Base-by-base conservation (phyloP, 2,113 vertebrate genomes). In the Malurus elegans region DNA sequence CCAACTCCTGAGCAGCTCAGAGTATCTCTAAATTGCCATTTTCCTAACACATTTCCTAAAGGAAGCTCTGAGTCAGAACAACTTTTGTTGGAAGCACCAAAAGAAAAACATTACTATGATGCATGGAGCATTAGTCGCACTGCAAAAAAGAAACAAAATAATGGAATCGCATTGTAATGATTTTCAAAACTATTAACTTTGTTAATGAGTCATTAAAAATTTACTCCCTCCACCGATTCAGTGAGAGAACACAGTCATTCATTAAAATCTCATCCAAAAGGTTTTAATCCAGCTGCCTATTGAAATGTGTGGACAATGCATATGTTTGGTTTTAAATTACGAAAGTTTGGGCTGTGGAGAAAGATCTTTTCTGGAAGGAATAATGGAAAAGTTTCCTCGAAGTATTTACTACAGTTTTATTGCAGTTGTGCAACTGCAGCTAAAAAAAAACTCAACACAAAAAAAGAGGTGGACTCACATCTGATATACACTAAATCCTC, bases 171-270 rank as follows among this genome's bases (percentile, higher is more conserved):
- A 83, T 69, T 88, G 56, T 95, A 95, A 96, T 92, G 94, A 65
- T 92, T 96, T 96, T 93, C 79, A 82, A 86, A 96, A 97, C 93
- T 94, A 90, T 96, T 95, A 97, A 87, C 70, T 95, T 97, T 87
- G 79, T 66, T 95, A 91, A 95, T 94, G 94, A 96, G 88, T 96
- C 95, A 84, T 97, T 97, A 97, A 95, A 96, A 96, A 92, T 97
- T 96, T 95, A 94, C 69, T 92, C 70, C 84, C 31, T 71, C 60
- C 53, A 91, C 85, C 69, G 70, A 79, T 86, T 91, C 88, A 80
- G 48, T 58, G 90, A 81, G 61, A 93, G 69, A 93, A 92, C 48
- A 86, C 18, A 65, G 67, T 25, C 79, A 92, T 96, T 96, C 78
- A 79, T 93, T 93, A 96, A 93, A 86, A 90, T 73, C 62, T 88